Conservation (phyloP, 2,888 invertebrate genomes). For the Drosophila paramelanica region DNA sequence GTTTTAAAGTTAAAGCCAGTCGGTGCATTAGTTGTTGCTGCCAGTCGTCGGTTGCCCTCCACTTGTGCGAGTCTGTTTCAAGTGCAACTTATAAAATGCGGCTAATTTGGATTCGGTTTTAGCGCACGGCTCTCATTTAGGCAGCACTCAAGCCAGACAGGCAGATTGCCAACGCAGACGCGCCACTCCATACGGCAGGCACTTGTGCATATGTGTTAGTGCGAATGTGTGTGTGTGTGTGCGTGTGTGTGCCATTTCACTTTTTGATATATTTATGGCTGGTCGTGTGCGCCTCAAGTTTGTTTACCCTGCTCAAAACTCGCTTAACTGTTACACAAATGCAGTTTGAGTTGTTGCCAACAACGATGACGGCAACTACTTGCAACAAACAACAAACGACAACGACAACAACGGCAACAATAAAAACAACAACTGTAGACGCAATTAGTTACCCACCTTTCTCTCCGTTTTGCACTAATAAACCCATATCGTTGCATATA, state of each 20-base stretch:
- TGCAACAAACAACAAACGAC: conserved; percentile 26
- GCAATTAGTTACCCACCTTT: conserved; percentile 67
- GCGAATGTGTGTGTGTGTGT: conserved; percentile 6
- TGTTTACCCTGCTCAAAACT: conserved; percentile 30
- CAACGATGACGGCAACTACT: conserved; percentile 27
- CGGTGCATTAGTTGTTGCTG: conserved; percentile 10
- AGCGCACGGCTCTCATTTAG: conserved; percentile 51
- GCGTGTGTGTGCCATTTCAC: conserved; percentile 32
- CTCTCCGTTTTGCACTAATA: conserved; percentile 61
- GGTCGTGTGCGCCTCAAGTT: conserved; percentile 34
- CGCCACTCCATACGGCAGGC: conserved; percentile 15
- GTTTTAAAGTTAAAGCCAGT: conserved; percentile 51
- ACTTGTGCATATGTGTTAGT: conserved; percentile 9
- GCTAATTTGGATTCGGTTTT: conserved; percentile 69
- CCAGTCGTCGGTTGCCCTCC: conserved; percentile 15
- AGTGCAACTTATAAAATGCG: conserved; percentile 60
- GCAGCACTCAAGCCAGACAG: conserved; percentile 44
- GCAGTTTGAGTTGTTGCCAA: conserved; percentile 51
- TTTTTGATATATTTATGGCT: conserved; percentile 45
- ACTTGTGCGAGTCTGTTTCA: conserved; percentile 33
- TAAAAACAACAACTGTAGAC: conserved; percentile 2
- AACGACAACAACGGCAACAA: conserved; percentile 1
- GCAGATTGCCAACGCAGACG: conserved; percentile 12
- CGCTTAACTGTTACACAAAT: conserved; percentile 41
- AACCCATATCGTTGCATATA: conserved; percentile 74